These are phyloP conservation scores for Drosophila meridiana DNA, from an alignment of 2,888 invertebrate genomes.

Conservation along the genomic window DNA sequence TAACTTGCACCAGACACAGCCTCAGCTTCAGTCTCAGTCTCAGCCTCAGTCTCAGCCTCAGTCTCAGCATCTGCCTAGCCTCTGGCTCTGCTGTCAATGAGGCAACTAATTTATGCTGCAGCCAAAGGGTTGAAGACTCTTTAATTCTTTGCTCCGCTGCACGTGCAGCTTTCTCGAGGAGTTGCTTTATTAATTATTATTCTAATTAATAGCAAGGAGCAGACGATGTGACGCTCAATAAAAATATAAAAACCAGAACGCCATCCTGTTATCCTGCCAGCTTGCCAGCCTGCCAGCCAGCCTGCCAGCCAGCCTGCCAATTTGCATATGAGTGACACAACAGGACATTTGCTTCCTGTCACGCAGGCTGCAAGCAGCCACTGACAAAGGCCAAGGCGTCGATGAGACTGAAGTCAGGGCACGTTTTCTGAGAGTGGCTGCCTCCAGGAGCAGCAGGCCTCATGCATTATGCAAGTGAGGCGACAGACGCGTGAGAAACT, in stretches of 20 bases:
- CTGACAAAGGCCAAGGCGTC: slow-evolving; percentile 39
- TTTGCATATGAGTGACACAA: slow-evolving; percentile 82
- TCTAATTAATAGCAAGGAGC: slow-evolving; percentile 76
- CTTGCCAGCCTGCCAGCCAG: slow-evolving; percentile 10
- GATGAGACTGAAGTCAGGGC: slow-evolving; percentile 51
- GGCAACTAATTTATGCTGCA: slow-evolving; percentile 73
- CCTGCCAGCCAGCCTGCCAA: slow-evolving; percentile 62
- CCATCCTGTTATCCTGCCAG: slow-evolving; percentile 35
- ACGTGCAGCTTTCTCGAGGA: slow-evolving; percentile 67
- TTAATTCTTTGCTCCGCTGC: slow-evolving; percentile 33
- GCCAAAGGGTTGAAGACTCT: slow-evolving; percentile 53
- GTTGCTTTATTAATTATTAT: slow-evolving; percentile 80
- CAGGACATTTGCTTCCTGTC: slow-evolving; percentile 79
- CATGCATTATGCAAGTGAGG: slow-evolving; percentile 72
- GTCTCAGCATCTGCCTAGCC: slow-evolving; percentile 7
- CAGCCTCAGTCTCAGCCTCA: neutral
- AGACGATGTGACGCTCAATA: slow-evolving; percentile 36
- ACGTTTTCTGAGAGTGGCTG: slow-evolving; percentile 54
- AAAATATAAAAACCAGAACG: slow-evolving; percentile 10
- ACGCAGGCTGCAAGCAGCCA: slow-evolving; percentile 53
- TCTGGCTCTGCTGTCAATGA: slow-evolving; percentile 46
- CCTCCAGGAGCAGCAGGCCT: slow-evolving; percentile 47
- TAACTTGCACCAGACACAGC: slow-evolving; percentile 34
- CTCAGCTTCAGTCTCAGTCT: neutral
- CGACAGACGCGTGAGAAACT: slow-evolving; percentile 72